These are phyloP conservation scores for Suillia variegata DNA, from an alignment of 2,888 invertebrate genomes.

Conservation along the genomic window DNA sequence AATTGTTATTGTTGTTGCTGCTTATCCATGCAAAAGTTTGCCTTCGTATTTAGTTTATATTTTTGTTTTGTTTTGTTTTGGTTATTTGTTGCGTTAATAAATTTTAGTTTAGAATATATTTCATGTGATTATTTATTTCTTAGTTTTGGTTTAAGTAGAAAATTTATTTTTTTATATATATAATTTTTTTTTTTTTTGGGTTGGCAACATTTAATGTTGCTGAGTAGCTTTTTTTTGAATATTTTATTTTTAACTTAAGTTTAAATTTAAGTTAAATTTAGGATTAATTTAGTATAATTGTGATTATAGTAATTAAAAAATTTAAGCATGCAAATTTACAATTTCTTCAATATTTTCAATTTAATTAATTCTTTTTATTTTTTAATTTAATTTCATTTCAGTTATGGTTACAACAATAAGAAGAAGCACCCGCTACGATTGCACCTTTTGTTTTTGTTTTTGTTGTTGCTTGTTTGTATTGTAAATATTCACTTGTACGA, in stretches of 20 bases:
- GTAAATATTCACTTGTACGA: conserved; percentile 10
- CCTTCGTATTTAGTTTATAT: not conserved
- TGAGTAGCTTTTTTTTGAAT: not conserved
- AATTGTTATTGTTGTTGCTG: conserved; percentile 18
- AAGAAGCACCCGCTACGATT: not conserved
- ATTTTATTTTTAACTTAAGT: not conserved
- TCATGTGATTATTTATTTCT: not conserved
- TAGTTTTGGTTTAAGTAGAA: not conserved
- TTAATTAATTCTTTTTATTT: not conserved
- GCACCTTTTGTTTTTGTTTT: conserved; percentile 7
- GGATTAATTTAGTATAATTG: not conserved
- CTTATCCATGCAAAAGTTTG: not conserved
- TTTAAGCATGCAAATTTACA: not conserved
- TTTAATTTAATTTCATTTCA: conserved; percentile 7
- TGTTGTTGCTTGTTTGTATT: not conserved
- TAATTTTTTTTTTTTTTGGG: not conserved
- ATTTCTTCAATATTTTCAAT: not conserved
- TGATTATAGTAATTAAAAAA: not conserved
- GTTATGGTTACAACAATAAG: conserved; percentile 4
- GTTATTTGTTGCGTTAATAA: not conserved
- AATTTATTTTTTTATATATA: not conserved
- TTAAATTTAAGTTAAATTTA: not conserved
- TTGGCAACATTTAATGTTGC: not conserved
- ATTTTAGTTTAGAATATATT: conserved; percentile 2
- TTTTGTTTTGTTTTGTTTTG: not conserved